Conservation (phyloP, 2,888 invertebrate species). For the Clitarchus hookeri region DNA sequence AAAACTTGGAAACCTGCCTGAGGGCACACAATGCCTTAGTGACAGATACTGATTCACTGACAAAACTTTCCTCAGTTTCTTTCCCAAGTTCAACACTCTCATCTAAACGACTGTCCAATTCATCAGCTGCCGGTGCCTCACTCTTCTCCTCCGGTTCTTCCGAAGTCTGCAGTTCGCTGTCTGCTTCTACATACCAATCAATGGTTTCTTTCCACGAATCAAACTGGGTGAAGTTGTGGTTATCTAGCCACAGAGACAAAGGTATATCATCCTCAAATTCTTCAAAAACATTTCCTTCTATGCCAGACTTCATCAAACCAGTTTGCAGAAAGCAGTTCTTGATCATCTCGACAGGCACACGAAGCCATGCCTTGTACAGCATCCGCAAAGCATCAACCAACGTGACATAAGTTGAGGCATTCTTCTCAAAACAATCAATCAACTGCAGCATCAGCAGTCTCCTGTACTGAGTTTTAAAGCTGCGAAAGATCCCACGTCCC, state of each 20-base stretch:
- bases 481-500: slow-evolving; percentile 20
- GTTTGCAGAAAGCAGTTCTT: slow-evolving; percentile 23
- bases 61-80: neutral
- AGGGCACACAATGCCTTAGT: neutral
- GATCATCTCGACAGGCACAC: slow-evolving; percentile 20
- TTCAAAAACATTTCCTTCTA: neutral
- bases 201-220: slow-evolving; percentile 15
- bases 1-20: slow-evolving; percentile 21
- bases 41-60: neutral
- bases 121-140: neutral
- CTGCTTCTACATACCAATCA: slow-evolving; percentile 19
- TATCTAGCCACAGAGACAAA: slow-evolving; percentile 17
- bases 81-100: neutral
- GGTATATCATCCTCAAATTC: slow-evolving; percentile 21
- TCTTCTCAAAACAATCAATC: slow-evolving; percentile 10
- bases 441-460: slow-evolving; percentile 8
- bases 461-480: slow-evolving; percentile 23
- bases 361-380: slow-evolving; percentile 18
- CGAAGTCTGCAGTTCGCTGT: slow-evolving; percentile 21
- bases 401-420: neutral
- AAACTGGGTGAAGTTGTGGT: slow-evolving; percentile 12
- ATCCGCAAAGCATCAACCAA: slow-evolving; percentile 1
- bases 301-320: slow-evolving; percentile 16
- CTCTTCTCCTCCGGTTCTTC: slow-evolving; percentile 17
- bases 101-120: neutral